Percentiles rank a stretch among this genome's conserved stretches.
These are phyloP conservation scores for Adrianichthys oophorus DNA, from an alignment of 2,797 vertebrate genomes.

Conservation along the genomic window DNA sequence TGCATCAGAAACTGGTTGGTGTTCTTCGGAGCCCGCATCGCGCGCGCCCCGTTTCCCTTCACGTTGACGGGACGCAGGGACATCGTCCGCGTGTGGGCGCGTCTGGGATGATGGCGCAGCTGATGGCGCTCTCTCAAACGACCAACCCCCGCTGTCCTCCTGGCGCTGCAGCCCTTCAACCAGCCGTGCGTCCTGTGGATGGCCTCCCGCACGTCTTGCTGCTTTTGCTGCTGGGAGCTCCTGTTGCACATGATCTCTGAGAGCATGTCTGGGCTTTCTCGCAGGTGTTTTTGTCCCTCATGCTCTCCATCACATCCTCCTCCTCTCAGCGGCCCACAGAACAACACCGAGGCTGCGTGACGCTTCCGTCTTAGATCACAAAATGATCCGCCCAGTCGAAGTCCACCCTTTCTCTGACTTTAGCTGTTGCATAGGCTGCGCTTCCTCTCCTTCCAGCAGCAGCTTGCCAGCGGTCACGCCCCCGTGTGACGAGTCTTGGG, in stretches of 20 bases:
- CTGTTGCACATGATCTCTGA: slow-evolving; percentile 77
- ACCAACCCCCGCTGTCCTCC: slow-evolving; percentile 38
- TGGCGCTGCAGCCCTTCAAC: slow-evolving; percentile 71
- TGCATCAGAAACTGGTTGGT: slow-evolving; percentile 92
- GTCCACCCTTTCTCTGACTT: no score
- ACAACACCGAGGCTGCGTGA: slow-evolving; percentile 62
- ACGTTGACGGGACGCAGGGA: slow-evolving; percentile 82
- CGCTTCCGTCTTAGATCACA: neutral
- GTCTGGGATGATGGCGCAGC: slow-evolving; percentile 33
- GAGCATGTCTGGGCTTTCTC: slow-evolving; percentile 59
- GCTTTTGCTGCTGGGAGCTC: slow-evolving; percentile 53
- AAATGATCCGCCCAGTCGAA: neutral
- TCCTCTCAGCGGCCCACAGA: slow-evolving; percentile 42
- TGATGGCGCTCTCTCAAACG: slow-evolving; percentile 47
- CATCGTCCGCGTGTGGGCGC: slow-evolving; percentile 33
- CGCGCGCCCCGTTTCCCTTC: slow-evolving; percentile 79
- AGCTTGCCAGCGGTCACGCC: slow-evolving; percentile 79
- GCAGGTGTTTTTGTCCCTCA: slow-evolving; percentile 36
- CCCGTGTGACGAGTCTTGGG: slow-evolving; percentile 33
- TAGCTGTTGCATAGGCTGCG: slow-evolving; percentile 83
- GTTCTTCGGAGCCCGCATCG: slow-evolving; percentile 88
- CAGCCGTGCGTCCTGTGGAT: slow-evolving; percentile 66
- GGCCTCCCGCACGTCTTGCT: slow-evolving; percentile 38
- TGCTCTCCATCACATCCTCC: slow-evolving; percentile 73
- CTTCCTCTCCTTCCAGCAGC: slow-evolving; percentile 75